phyloP scores from a whole-genome alignment of 2,113 vertebrate genomes.

The Carettochelys insculpta region DNA sequence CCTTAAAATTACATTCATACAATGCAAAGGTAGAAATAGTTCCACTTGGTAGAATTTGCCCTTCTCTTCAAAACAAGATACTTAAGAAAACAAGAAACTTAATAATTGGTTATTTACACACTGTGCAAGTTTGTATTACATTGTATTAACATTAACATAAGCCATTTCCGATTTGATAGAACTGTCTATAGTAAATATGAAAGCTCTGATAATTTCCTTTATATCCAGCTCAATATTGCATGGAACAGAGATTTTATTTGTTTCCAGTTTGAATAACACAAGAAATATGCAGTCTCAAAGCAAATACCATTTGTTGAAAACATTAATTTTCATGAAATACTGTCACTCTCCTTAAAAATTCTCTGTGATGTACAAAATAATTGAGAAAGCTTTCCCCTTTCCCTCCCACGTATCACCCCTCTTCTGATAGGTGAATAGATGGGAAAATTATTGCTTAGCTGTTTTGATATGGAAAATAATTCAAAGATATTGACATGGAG shows the following conservation, averaged over 20 bases:
- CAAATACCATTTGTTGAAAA: background rate
- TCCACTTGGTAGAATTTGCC: conserved; percentile 42
- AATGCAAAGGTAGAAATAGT: conserved; percentile 42
- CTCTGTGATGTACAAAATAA: background rate
- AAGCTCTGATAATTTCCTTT: conserved; percentile 34
- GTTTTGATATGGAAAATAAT: background rate
- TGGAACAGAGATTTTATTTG: background rate
- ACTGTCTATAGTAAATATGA: background rate
- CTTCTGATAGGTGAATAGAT: background rate
- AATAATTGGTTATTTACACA: conserved; percentile 50
- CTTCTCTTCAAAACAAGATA: conserved; percentile 55
- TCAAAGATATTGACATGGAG: background rate
- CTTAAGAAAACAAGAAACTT: conserved; percentile 29
- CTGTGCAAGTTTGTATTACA: background rate
- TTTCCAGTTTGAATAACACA: conserved; percentile 32
- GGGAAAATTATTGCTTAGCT: background rate
- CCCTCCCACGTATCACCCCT: background rate
- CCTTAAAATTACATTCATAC: conserved; percentile 67
- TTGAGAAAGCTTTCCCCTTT: background rate
- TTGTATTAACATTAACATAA: conserved; percentile 36
- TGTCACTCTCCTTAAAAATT: background rate
- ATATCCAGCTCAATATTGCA: background rate
- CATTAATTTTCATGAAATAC: conserved; percentile 1
- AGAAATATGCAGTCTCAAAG: background rate
- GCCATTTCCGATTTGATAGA: conserved; percentile 32